Evolutionary conservation across 2,113 vertebrate genomes (phyloP).

Genomic region (Cacatua alba): DNA sequence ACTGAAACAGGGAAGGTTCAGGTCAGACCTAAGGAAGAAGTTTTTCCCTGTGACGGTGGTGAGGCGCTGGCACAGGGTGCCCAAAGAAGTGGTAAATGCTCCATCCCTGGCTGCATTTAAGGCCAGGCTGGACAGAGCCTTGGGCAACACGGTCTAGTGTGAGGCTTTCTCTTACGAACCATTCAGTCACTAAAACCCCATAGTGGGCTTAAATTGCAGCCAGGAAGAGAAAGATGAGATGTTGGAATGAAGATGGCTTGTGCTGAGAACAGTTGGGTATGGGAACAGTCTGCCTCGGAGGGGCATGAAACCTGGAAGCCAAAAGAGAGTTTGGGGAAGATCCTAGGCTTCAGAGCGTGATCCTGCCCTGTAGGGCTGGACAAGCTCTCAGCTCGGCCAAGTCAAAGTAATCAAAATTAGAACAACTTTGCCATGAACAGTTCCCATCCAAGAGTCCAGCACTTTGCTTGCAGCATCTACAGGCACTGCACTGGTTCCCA

Average conservation of each 20-base stretch:
- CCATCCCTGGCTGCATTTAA: neutral
- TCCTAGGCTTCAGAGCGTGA: neutral
- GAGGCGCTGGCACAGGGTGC: neutral
- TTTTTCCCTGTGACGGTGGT: neutral
- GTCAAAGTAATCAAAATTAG: neutral
- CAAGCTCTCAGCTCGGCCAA: neutral
- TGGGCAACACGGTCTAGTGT: neutral
- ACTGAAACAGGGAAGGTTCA: neutral
- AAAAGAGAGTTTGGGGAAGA: neutral
- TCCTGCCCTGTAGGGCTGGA: neutral
- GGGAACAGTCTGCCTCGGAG: neutral
- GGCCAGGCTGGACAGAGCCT: neutral
- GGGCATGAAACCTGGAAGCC: neutral
- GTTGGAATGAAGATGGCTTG: neutral
- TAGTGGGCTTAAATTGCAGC: neutral
- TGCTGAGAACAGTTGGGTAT: neutral
- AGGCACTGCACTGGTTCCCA: neutral
- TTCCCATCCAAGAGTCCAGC: neutral
- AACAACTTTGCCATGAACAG: neutral
- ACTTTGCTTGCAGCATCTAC: neutral
- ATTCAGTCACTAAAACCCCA: neutral
- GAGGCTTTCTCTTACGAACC: neutral
- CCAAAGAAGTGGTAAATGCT: neutral
- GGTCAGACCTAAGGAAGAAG: neutral
- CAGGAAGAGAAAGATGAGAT: neutral